Conservation (phyloP, 2,797 vertebrate species). For the Neosalanx taihuensis region DNA sequence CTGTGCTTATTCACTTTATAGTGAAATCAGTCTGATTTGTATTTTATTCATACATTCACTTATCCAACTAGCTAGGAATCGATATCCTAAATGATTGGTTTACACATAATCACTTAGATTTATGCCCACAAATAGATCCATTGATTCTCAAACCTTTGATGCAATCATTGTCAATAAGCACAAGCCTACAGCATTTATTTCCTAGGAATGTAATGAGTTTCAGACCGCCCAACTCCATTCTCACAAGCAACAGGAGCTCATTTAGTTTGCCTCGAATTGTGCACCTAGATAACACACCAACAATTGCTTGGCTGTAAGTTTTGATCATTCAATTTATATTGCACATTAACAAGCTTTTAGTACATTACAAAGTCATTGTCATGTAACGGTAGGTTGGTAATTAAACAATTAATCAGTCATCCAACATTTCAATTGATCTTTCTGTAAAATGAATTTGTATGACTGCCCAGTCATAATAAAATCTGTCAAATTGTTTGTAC, state of each 20-base stretch:
- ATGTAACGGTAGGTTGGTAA: constrained; percentile 50
- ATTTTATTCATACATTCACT: constrained; percentile 16
- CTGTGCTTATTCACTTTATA: background rate
- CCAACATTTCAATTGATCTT: constrained; percentile 46
- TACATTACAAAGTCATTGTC: constrained; percentile 39
- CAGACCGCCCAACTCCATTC: background rate
- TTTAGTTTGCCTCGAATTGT: constrained; percentile 33
- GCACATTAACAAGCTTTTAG: constrained; percentile 32
- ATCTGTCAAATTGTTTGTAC: constrained; percentile 40
- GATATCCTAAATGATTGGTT: constrained; percentile 19
- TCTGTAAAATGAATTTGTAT: constrained; percentile 44
- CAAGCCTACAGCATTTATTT: constrained; percentile 7
- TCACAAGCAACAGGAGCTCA: background rate
- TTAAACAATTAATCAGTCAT: constrained; percentile 64
- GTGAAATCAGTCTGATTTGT: constrained; percentile 1
- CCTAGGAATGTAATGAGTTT: background rate
- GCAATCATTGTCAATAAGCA: constrained; percentile 7
- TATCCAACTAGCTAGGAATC: background rate
- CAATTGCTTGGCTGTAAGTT: constrained; percentile 36
- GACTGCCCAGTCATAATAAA: constrained; percentile 54
- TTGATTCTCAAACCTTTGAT: constrained; percentile 8
- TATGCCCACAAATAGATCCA: constrained; percentile 8
- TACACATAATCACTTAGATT: constrained; percentile 4
- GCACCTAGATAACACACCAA: constrained; percentile 15
- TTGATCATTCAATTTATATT: constrained; percentile 36